phyloP scores from a whole-genome alignment of 2,888 invertebrate genomes.

The Noctua janthina region DNA sequence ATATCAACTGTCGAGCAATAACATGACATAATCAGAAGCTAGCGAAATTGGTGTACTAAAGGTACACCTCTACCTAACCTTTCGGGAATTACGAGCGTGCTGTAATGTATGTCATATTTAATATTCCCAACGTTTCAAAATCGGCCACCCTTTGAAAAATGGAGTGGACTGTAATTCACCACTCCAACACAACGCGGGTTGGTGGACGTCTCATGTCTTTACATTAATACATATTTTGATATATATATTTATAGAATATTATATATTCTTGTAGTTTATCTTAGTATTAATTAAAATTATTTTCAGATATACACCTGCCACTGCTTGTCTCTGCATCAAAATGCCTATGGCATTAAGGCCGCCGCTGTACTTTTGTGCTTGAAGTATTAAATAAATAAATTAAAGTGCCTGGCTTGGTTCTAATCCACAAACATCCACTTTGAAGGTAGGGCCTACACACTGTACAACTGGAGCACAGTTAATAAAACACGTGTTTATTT shows the following conservation, averaged over 20 bases:
- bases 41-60: not conserved
- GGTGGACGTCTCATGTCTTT: not conserved
- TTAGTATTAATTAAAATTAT: too few relatives aligned
- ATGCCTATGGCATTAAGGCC: too few relatives aligned
- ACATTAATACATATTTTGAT: too few relatives aligned
- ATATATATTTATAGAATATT: too few relatives aligned
- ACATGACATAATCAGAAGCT: not conserved
- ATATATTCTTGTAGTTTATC: too few relatives aligned
- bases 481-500: not conserved
- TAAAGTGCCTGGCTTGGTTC: not conserved
- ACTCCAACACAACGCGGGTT: not conserved
- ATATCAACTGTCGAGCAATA: conserved; percentile 6
- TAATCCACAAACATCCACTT: not conserved
- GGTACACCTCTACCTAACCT: not conserved
- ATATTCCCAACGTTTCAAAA: not conserved
- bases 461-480: too few relatives aligned
- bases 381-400: not conserved
- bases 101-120: not conserved
- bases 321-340: too few relatives aligned
- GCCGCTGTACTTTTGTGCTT: too few relatives aligned
- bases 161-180: not conserved
- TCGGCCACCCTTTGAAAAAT: not conserved
- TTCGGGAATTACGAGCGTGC: not conserved
- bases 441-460: not conserved
- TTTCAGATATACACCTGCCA: too few relatives aligned